Conservation (phyloP, 2,888 invertebrate species). For the Aspidiotus destructor region DNA sequence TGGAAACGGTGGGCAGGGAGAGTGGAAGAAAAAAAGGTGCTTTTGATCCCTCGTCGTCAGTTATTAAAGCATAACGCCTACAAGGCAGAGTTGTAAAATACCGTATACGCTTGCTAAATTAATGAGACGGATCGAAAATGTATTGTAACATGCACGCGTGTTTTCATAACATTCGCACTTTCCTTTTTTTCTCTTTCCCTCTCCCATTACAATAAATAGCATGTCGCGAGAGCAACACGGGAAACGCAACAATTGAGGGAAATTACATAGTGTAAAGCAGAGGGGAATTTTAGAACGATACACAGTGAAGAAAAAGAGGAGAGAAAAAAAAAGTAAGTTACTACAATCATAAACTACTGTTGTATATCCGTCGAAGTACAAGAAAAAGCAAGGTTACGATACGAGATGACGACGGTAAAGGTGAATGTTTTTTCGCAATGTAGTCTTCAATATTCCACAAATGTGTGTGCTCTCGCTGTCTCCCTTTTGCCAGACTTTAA, state of each 20-base stretch:
- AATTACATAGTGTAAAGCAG: background rate
- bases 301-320: constrained; percentile 3
- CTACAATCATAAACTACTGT: constrained; percentile 5
- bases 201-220: background rate
- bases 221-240: constrained; percentile 23
- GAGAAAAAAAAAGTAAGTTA: constrained; percentile 13
- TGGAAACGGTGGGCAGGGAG: too few species aligned
- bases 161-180: background rate
- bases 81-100: too few species aligned
- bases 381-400: background rate
- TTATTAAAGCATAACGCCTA: too few species aligned
- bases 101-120: too few species aligned
- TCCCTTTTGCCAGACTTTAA: constrained; percentile 11
- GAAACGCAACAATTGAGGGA: constrained; percentile 28
- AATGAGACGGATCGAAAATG: background rate
- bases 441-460: constrained; percentile 22
- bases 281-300: background rate
- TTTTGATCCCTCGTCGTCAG: too few species aligned
- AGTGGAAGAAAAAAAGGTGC: too few species aligned
- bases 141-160: background rate
- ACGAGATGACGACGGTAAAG: constrained; percentile 3
- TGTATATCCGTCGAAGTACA: background rate
- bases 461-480: background rate
- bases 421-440: constrained; percentile 32
- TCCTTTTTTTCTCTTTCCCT: too few species aligned